phyloP scores from a whole-genome alignment of 2,113 vertebrate genomes.

The Stegostoma tigrinum region DNA sequence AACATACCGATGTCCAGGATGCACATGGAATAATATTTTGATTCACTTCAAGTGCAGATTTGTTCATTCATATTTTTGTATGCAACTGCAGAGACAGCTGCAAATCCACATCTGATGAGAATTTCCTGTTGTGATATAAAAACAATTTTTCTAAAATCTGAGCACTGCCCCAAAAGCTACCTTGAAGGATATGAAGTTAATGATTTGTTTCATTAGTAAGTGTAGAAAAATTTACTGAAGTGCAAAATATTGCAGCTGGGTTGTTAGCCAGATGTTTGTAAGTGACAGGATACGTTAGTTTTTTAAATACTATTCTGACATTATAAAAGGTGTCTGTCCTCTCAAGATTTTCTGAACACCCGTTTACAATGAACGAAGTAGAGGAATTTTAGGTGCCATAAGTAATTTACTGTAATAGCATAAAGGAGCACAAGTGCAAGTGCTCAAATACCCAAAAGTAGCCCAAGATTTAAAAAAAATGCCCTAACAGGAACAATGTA shows the following conservation, averaged over 20 bases:
- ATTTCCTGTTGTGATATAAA: background rate
- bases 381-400: constrained; percentile 8
- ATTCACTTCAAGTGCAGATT: background rate
- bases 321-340: background rate
- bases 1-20: background rate
- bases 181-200: background rate
- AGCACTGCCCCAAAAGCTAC: background rate
- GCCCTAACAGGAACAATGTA: background rate
- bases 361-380: background rate
- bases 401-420: background rate
- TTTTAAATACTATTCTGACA: background rate
- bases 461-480: background rate
- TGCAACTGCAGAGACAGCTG: background rate
- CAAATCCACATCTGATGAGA: background rate
- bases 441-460: background rate
- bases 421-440: constrained; percentile 2
- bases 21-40: background rate
- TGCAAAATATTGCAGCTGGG: background rate
- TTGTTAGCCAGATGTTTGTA: background rate
- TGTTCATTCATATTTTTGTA: background rate
- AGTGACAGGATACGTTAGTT: background rate
- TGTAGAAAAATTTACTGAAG: background rate
- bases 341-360: background rate
- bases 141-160: background rate
- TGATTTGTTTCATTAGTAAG: background rate